Evolutionary conservation across 2,888 invertebrate species (phyloP).

Genomic region (Lithophane socia): DNA sequence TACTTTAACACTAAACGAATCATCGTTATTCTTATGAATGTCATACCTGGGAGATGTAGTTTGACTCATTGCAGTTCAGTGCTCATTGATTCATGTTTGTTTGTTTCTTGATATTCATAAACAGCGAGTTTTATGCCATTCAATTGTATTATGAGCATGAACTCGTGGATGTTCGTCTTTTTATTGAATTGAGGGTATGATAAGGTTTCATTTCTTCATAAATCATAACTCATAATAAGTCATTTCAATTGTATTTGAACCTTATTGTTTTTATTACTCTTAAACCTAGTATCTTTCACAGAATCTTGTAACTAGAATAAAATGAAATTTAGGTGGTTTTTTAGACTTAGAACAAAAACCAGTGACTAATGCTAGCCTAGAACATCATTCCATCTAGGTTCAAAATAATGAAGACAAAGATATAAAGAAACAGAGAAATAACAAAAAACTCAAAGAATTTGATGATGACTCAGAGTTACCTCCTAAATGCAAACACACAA

Average conservation of each 20-base stretch:
- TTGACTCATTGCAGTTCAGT: conserved; percentile 10
- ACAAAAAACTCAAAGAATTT: conserved; percentile 19
- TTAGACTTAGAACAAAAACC: conserved; percentile 6
- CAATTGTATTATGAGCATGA: conserved; percentile 7
- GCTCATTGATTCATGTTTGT: conserved; percentile 8
- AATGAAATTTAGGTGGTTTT: conserved; percentile 39
- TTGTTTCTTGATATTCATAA: conserved; percentile 26
- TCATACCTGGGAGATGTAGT: conserved; percentile 14
- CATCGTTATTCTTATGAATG: conserved; percentile 30
- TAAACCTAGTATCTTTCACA: not conserved
- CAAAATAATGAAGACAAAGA: conserved; percentile 17
- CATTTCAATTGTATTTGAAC: not conserved
- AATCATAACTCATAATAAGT: not conserved
- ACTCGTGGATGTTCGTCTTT: not conserved
- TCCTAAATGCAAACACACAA: conserved; percentile 34
- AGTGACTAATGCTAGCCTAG: conserved; percentile 29
- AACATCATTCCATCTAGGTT: conserved; percentile 11
- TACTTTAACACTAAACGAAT: conserved; percentile 17
- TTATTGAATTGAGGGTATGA: not conserved
- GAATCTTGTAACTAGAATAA: not conserved
- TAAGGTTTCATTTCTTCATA: not conserved
- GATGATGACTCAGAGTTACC: conserved; percentile 55
- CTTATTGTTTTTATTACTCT: not conserved
- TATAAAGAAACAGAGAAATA: conserved; percentile 16
- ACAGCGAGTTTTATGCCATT: not conserved